Percentiles rank a stretch among this genome's conserved stretches.
These are phyloP conservation scores for Acromyrmex charruanus DNA, from an alignment of 1,140 invertebrate species.

Conservation along the genomic window DNA sequence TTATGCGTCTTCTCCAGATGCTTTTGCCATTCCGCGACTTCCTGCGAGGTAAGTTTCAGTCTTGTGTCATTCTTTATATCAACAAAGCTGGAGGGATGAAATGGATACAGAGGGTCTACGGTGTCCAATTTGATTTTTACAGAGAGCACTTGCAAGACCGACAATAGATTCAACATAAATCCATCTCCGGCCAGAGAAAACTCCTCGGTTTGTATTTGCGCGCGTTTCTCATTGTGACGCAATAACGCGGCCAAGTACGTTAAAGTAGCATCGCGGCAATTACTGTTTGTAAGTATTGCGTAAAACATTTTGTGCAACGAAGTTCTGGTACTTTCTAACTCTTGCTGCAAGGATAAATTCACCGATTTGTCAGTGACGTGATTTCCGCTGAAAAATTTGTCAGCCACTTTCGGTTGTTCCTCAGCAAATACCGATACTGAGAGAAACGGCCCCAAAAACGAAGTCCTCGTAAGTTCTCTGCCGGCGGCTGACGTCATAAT, in stretches of 20 bases:
- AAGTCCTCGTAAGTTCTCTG: slow-evolving; percentile 93
- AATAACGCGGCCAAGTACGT: slow-evolving; percentile 93
- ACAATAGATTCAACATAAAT: slow-evolving; percentile 97
- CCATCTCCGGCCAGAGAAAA: slow-evolving; percentile 95
- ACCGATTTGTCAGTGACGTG: slow-evolving; percentile 87
- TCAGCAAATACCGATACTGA: slow-evolving; percentile 96
- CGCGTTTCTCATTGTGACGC: slow-evolving; percentile 93
- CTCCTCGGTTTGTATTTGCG: slow-evolving; percentile 96
- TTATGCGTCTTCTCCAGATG: slow-evolving; percentile 87
- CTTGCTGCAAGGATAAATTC: slow-evolving; percentile 89
- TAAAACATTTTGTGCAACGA: slow-evolving; percentile 94
- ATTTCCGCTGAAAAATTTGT: slow-evolving; percentile 89
- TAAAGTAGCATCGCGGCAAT: slow-evolving; percentile 91
- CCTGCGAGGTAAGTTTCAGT: slow-evolving; percentile 93
- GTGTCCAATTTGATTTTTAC: slow-evolving; percentile 94
- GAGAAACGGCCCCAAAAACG: slow-evolving; percentile 96
- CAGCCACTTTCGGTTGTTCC: slow-evolving; percentile 94
- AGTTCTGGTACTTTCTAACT: slow-evolving; percentile 90
- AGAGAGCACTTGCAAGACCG: slow-evolving; percentile 95
- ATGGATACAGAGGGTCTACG: slow-evolving; percentile 95
- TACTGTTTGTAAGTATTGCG: slow-evolving; percentile 92
- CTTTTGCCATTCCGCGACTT: slow-evolving; percentile 92
- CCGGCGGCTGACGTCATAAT: slow-evolving; percentile 90
- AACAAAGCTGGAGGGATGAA: slow-evolving; percentile 92
- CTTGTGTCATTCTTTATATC: slow-evolving; percentile 94